phyloP scores from a whole-genome alignment of 2,888 invertebrate species.

The Dascillus cervinus region DNA sequence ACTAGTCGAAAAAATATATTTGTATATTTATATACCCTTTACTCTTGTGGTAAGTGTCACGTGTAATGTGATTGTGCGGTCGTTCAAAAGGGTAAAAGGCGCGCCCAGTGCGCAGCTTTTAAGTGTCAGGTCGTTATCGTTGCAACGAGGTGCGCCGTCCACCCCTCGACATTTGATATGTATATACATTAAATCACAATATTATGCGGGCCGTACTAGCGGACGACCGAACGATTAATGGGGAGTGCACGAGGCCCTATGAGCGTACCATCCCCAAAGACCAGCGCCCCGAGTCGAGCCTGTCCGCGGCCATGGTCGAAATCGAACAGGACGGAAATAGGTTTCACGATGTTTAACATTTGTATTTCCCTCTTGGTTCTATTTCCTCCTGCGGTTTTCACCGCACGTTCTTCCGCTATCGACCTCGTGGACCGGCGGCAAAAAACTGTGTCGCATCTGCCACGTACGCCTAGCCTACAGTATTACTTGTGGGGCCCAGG shows the following conservation, averaged over 20 bases:
- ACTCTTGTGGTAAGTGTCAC: conserved; percentile 11
- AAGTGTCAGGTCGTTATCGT: conserved; percentile 43
- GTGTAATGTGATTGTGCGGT: conserved; percentile 15
- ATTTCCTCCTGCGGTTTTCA: background rate
- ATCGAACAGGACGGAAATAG: too few species aligned
- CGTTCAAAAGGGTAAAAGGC: conserved; percentile 18
- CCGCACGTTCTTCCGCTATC: conserved; percentile 2
- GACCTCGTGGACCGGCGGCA: conserved; percentile 7
- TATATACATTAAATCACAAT: conserved; percentile 34
- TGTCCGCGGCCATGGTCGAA: too few species aligned
- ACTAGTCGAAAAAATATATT: conserved; percentile 41
- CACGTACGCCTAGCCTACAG: conserved; percentile 20
- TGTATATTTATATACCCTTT: conserved; percentile 31
- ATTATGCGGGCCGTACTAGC: conserved; percentile 14
- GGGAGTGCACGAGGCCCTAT: conserved; percentile 33
- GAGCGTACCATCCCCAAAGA: conserved; percentile 18
- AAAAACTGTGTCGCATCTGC: conserved; percentile 27
- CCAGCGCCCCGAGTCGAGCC: too few species aligned
- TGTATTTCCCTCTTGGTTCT: background rate
- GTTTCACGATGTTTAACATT: too few species aligned
- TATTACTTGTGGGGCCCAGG: conserved; percentile 7
- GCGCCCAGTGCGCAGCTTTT: conserved; percentile 23
- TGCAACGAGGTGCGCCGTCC: conserved; percentile 21
- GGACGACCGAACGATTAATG: conserved; percentile 8
- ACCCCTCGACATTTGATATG: conserved; percentile 17